Base-by-base conservation (phyloP, 2,888 invertebrate species). In the Sphaerophoria taeniata region DNA sequence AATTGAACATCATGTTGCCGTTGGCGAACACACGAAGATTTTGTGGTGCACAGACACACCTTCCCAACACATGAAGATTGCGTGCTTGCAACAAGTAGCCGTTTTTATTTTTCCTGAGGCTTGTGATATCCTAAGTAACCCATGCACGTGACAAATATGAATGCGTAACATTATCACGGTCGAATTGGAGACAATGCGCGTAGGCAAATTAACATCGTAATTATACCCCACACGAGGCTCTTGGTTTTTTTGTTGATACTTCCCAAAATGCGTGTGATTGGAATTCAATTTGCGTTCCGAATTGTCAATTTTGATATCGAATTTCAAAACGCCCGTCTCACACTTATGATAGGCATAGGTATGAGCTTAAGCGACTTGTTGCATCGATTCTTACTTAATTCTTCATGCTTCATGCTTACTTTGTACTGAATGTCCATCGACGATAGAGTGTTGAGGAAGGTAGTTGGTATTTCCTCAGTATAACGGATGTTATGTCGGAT, bases 211-310 rank as follows among this genome's bases (percentile, higher is more conserved):
- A 36, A 69, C 56, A 53, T 61, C 24, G 56, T 70, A 73, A 83
- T 78, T 77, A 82, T 53, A 43, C 33, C 67, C 56, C 14, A 12
- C 43, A 12, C 1, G 33, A 16, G 24, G 6, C 49, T 43, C 3
- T 9, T 11, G 43, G 9, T 9, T 12, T 43, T 43, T 43, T 6
- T 11, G 4, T 11, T 6, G 43, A 9, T 16, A 63, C 49, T 16
- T 5, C 49, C 34, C 31, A 24, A 58, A 56, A 61, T 69, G 65
- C 69, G 72, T 63, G 31, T 11, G 16, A 73, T 83, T 83, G 24
- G 16, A 69, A 83, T 83, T 83, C 78, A 63, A 73, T 70, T 69
- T 63, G 78, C 78, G 69, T 78, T 9, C 70, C 2, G 16, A 73
- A 63, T 69, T 73, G 69, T 83, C 63, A 61, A 9, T 72, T 61